A percentile compares a stretch with the other conserved stretches of the same genome.
phyloP scores from a whole-genome alignment of 2,888 invertebrate species.

The Mesorhabditis belari region DNA sequence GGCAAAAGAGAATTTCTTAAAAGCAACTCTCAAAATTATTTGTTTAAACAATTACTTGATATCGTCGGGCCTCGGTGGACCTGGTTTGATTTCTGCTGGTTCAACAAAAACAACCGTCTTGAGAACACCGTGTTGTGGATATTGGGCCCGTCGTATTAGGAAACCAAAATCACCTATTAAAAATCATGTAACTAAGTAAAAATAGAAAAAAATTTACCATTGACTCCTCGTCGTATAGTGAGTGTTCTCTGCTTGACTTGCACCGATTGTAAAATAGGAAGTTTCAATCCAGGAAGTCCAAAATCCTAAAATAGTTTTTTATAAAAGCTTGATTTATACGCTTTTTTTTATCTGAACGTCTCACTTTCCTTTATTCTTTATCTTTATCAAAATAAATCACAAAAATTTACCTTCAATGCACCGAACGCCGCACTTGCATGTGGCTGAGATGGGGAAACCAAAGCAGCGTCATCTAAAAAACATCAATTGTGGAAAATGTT shows the following conservation, averaged over 20 bases:
- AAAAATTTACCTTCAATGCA: not conserved
- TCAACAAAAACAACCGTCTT: conserved; percentile 36
- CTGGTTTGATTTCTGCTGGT: conserved; percentile 22
- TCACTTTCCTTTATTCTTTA: not conserved
- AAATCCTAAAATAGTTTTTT: conserved; percentile 4
- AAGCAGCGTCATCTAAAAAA: not conserved
- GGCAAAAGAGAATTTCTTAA: conserved; percentile 72
- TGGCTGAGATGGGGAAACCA: not conserved
- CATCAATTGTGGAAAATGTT: not conserved
- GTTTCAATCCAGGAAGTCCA: conserved; percentile 28
- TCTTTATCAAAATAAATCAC: not conserved
- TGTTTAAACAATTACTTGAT: conserved; percentile 7
- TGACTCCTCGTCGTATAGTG: conserved; percentile 19
- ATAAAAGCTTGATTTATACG: not conserved
- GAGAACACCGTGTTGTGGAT: conserved; percentile 15
- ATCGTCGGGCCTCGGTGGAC: conserved; percentile 42
- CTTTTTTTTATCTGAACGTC: not conserved
- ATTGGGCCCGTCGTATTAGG: conserved; percentile 32
- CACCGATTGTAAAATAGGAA: conserved; percentile 34
- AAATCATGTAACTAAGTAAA: not conserved
- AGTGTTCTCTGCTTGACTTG: conserved; percentile 29
- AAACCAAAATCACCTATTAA: conserved; percentile 38
- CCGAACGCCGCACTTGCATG: not conserved
- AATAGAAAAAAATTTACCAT: conserved; percentile 12
- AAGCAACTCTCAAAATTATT: not conserved